A percentile compares a stretch with the other conserved stretches of the same genome.
Conservation (phyloP, 1,140 invertebrate genomes). For the Semibalanus balanoides region DNA sequence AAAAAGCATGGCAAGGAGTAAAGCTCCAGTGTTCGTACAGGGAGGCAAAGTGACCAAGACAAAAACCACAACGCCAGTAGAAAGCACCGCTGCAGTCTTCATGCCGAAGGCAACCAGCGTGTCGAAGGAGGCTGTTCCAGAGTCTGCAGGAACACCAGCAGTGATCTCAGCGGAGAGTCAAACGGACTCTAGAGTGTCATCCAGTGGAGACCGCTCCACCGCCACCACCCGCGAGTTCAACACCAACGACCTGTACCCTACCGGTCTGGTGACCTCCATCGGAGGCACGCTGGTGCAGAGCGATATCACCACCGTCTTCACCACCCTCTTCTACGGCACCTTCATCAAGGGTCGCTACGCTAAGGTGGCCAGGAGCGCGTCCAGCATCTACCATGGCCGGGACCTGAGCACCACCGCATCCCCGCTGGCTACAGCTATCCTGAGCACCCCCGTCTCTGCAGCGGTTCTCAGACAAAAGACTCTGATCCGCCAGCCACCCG, state of each 20-base stretch:
- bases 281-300: conserved; percentile 31
- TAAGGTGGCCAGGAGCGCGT: conserved; percentile 38
- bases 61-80: neutral
- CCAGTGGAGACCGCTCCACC: conserved; percentile 13
- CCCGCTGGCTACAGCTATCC: neutral
- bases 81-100: neutral
- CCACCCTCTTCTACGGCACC: conserved; percentile 37
- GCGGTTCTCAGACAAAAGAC: too few species aligned
- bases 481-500: too few species aligned
- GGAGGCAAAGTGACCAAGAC: neutral
- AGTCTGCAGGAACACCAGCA: too few species aligned
- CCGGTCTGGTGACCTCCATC: conserved; percentile 36
- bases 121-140: neutral
- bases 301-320: conserved; percentile 35
- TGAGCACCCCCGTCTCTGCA: neutral
- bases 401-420: neutral
- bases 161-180: too few species aligned
- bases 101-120: neutral
- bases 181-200: too few species aligned
- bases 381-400: conserved; percentile 26
- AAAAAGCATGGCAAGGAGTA: neutral
- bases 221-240: conserved; percentile 30
- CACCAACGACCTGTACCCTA: conserved; percentile 29
- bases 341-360: conserved; percentile 36
- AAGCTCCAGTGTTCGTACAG: neutral